Evolutionary conservation across 2,888 invertebrate genomes (phyloP).

Genomic region (Eupithecia inturbata): DNA sequence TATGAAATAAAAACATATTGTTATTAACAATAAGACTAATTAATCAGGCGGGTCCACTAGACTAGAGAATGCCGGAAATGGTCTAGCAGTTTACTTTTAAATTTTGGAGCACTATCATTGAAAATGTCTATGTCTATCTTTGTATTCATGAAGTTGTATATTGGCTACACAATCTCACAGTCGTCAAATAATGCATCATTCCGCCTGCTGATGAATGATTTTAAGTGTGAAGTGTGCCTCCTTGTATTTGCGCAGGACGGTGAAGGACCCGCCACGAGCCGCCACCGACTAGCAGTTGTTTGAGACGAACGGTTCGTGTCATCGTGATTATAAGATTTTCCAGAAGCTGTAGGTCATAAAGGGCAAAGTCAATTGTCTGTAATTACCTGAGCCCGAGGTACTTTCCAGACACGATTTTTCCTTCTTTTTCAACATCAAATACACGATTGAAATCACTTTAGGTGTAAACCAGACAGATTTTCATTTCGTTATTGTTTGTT

Average conservation of each 20-base stretch:
- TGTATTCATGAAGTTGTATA: too few species aligned
- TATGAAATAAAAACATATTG: too few species aligned
- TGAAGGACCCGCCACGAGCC: not conserved
- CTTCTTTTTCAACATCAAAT: not conserved
- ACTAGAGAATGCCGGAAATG: too few species aligned
- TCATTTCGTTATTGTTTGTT: not conserved
- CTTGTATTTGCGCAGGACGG: not conserved
- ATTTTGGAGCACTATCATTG: too few species aligned
- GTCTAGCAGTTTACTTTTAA: too few species aligned
- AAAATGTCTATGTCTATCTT: too few species aligned
- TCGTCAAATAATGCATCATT: not conserved
- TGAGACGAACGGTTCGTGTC: not conserved
- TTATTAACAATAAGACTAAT: too few species aligned
- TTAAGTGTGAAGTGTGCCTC: not conserved
- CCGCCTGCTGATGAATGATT: not conserved
- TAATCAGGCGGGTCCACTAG: too few species aligned
- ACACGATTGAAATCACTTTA: not conserved
- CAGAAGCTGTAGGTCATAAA: not conserved
- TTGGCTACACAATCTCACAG: too few species aligned
- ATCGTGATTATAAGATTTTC: not conserved
- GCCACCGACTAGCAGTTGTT: not conserved
- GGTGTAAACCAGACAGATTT: not conserved
- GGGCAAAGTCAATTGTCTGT: not conserved
- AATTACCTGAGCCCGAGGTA: not conserved
- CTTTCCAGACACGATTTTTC: not conserved